These are phyloP conservation scores for Atrina japonica DNA, from an alignment of 2,888 invertebrate genomes.

Conservation along the genomic window DNA sequence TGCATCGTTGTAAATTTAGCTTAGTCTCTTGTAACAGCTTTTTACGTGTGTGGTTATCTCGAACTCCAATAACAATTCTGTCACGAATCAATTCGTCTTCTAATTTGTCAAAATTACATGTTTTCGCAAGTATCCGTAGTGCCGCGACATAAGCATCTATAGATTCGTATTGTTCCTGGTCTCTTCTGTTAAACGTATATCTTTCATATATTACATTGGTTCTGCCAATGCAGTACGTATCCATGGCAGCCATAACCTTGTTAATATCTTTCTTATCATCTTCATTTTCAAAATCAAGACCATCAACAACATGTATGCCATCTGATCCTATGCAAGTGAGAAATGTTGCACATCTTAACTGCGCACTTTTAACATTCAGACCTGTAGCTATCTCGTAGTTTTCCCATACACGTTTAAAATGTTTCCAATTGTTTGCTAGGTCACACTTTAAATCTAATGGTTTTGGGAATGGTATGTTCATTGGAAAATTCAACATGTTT, in stretches of 20 bases:
- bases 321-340: constrained; percentile 35
- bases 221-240: constrained; percentile 38
- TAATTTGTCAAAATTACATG: constrained; percentile 18
- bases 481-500: background rate
- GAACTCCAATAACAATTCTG: constrained; percentile 13
- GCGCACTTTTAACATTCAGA: background rate
- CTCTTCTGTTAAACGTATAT: constrained; percentile 46
- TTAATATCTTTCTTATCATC: constrained; percentile 15
- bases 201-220: constrained; percentile 47
- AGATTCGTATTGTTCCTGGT: constrained; percentile 34
- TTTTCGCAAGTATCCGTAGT: constrained; percentile 21
- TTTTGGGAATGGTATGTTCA: constrained; percentile 30
- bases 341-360: constrained; percentile 18
- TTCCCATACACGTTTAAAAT: constrained; percentile 16
- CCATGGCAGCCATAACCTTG: constrained; percentile 36
- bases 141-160: constrained; percentile 27
- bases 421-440: constrained; percentile 27
- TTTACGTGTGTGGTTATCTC: constrained; percentile 7
- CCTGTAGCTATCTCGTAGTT: constrained; percentile 15
- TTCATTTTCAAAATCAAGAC: constrained; percentile 21
- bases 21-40: constrained; percentile 14
- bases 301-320: constrained; percentile 30
- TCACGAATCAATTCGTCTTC: constrained; percentile 20
- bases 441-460: constrained; percentile 36
- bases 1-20: constrained; percentile 11